A percentile compares a stretch with the other conserved stretches of the same genome.
Conservation (phyloP, 2,113 vertebrate genomes). For the Steatornis caripensis region DNA sequence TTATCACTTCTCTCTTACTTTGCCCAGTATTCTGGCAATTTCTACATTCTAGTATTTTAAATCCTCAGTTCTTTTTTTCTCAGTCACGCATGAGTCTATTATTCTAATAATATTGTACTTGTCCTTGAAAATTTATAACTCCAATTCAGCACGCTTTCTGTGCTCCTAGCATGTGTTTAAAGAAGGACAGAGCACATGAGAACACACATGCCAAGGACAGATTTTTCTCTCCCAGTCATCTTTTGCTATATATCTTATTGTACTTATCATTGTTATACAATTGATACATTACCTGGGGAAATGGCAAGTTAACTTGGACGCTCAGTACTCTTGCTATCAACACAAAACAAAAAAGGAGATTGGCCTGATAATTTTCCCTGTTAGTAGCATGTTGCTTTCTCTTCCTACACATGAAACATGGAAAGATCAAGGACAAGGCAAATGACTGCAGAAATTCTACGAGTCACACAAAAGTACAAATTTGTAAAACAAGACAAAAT, state of each 20-base stretch:
- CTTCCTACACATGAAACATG: background rate
- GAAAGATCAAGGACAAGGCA: background rate
- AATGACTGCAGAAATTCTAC: background rate
- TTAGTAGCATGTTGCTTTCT: background rate
- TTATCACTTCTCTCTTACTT: background rate
- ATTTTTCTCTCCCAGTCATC: background rate
- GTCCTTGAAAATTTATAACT: background rate
- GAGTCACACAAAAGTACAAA: background rate
- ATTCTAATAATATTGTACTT: background rate
- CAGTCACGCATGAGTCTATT: background rate
- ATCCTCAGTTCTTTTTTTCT: background rate
- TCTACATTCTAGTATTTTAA: background rate
- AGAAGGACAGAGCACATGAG: background rate
- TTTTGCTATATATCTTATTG: background rate
- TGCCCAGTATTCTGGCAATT: background rate
- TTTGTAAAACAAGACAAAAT: background rate
- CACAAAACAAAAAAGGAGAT: background rate
- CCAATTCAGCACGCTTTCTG: background rate
- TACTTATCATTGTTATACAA: background rate
- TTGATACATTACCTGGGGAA: background rate
- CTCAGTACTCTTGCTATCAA: background rate
- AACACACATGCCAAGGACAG: background rate
- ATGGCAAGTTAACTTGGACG: background rate
- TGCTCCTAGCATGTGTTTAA: background rate
- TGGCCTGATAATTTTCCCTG: background rate